phyloP scores from a whole-genome alignment of 1,140 invertebrate genomes.

The Lamellibrachia luymesi region DNA sequence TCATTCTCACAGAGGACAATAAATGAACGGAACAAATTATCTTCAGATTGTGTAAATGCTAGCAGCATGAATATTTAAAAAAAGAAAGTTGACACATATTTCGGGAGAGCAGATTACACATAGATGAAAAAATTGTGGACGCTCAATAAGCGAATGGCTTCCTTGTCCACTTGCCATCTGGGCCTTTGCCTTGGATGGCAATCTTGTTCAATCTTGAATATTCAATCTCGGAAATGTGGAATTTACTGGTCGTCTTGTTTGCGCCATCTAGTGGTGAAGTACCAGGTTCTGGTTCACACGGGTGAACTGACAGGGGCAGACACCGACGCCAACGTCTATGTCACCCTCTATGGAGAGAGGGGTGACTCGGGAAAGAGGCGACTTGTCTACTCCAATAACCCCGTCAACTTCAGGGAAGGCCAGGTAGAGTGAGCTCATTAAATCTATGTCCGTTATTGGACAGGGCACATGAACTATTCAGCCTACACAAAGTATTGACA shows the following conservation, averaged over 20 bases:
- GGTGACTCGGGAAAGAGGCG: slow-evolving; percentile 39
- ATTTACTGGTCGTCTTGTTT: background rate
- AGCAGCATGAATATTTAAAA: too few relatives aligned
- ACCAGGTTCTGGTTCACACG: slow-evolving; percentile 40
- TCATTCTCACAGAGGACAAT: too few relatives aligned
- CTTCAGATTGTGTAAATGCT: too few relatives aligned
- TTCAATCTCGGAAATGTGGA: too few relatives aligned
- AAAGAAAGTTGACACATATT: too few relatives aligned
- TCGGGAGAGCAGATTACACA: too few relatives aligned
- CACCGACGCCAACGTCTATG: slow-evolving; percentile 39
- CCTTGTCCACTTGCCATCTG: too few relatives aligned
- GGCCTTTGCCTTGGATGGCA: too few relatives aligned
- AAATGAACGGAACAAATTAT: too few relatives aligned
- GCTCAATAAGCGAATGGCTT: too few relatives aligned
- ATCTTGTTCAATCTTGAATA: too few relatives aligned
- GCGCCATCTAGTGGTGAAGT: slow-evolving; percentile 30
- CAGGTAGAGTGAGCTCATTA: slow-evolving; percentile 24
- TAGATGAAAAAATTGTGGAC: too few relatives aligned
- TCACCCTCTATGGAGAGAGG: slow-evolving; percentile 36
- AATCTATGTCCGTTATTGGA: background rate
- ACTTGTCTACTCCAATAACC: slow-evolving; percentile 23
- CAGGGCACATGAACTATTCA: background rate
- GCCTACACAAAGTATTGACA: background rate
- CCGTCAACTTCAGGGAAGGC: slow-evolving; percentile 16
- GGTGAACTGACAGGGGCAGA: slow-evolving; percentile 33